phyloP scores from a whole-genome alignment of 2,797 vertebrate species.

The Smutsia temminckii region DNA sequence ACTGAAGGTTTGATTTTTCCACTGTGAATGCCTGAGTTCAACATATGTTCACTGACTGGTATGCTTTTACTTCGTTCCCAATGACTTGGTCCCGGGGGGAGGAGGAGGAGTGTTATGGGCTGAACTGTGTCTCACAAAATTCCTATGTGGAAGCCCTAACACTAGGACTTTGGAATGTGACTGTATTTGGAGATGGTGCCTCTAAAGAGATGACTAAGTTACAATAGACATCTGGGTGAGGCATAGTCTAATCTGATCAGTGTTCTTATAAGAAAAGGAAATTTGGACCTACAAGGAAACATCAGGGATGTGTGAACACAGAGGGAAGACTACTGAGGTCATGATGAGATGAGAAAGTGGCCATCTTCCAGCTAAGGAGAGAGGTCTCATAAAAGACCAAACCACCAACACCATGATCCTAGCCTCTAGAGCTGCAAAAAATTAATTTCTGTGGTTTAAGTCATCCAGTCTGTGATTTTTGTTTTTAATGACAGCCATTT shows the following conservation, averaged over 20 bases:
- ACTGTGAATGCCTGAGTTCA: background rate
- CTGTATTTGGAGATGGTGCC: background rate
- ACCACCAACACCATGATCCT: background rate
- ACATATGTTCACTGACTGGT: background rate
- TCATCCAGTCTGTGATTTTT: background rate
- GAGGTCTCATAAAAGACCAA: background rate
- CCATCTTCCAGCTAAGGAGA: background rate
- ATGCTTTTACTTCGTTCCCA: background rate
- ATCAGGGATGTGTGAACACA: too few relatives aligned
- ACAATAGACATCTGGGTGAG: background rate
- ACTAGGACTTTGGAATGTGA: background rate
- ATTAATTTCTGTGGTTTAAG: background rate
- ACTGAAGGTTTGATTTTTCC: conserved; percentile 7
- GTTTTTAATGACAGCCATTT: background rate
- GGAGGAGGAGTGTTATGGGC: background rate
- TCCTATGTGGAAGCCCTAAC: background rate
- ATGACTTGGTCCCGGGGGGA: background rate
- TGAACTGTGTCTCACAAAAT: background rate
- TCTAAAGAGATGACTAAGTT: background rate
- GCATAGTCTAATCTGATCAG: background rate
- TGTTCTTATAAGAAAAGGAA: background rate
- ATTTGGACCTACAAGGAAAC: background rate
- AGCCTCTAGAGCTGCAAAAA: background rate
- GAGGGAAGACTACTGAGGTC: background rate
- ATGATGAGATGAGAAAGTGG: background rate